phyloP scores from a whole-genome alignment of 2,797 vertebrate species.

The Manis pentadactyla region DNA sequence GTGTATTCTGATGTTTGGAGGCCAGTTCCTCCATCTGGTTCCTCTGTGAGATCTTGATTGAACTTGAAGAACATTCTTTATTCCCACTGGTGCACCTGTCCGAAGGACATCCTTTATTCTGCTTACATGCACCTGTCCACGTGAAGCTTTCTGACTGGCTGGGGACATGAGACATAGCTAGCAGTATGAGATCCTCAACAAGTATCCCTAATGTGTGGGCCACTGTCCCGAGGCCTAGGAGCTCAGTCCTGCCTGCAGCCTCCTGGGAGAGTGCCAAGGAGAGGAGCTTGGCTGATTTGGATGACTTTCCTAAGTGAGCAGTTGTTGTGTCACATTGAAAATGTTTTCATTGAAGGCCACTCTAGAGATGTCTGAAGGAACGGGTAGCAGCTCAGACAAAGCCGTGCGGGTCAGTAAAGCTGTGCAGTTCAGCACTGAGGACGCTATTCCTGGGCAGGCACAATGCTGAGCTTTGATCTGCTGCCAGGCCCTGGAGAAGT shows the following conservation, averaged over 20 bases:
- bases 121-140: background rate
- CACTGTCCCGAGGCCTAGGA: background rate
- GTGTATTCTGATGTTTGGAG: background rate
- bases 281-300: background rate
- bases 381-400: too few relatives aligned
- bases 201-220: background rate
- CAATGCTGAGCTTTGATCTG: background rate
- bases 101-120: background rate
- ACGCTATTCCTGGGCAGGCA: background rate
- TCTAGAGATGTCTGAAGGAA: background rate
- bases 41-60: background rate
- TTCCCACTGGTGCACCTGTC: background rate
- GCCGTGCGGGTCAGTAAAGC: background rate
- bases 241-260: background rate
- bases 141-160: too few relatives aligned
- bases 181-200: fast-evolving
- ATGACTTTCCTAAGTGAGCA: background rate
- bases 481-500: background rate
- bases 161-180: background rate
- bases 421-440: background rate
- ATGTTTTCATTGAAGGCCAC: background rate
- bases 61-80: background rate
- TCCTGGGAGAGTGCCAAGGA: background rate
- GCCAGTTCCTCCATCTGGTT: background rate
- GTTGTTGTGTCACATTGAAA: background rate